Evolutionary conservation across 2,888 invertebrate species (phyloP), one percentile per base, ranked within the genome.

Genomic region (Agonum fuliginosum): DNA sequence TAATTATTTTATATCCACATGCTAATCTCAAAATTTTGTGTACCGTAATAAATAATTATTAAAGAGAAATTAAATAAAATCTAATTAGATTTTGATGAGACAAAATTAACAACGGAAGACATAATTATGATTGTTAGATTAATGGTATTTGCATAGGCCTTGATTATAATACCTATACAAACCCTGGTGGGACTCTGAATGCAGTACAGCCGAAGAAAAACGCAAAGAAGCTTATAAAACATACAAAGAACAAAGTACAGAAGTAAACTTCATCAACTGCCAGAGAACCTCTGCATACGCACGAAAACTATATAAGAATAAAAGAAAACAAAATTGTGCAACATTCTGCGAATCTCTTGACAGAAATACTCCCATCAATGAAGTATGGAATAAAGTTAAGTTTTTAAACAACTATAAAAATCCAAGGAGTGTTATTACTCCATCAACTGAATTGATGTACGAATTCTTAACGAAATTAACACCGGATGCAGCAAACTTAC

Each of bases 51-150:
- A 54, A 54, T 51, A 17, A 48, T 51, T n/a, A n/a, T 10, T n/a
- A n/a, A 51, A 12, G 54, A 54, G 8, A 54, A 22, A 24, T 22
- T 22, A 22, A 54, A 54, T 54, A 3, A 54, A 54, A 54, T 24
- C 5, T 54, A 54, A 54, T 54, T 54, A 8, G 12, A 54, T 24
- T 22, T 54, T 54, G 54, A 24, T 54, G 54, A 22, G 19, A 46
- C 17, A 46, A 17, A 46, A 22, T 12, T 54, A 24, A 54, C 5
- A 24, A 22, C 22, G 20, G 10, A 22, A 22, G 51, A 51, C 51
- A 51, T 54, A 54, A 54, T 12, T 54, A 12, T 24, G 54, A 54
- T 24, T 12, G 22, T 54, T 24, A 54, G 24, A 54, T 54, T 54
- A 54, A 54, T 54, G 22, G 22, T 54, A 20, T 1, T 5, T 12